Conservation (phyloP, 2,888 invertebrate species). For the Rhopalosiphum nymphaeae region DNA sequence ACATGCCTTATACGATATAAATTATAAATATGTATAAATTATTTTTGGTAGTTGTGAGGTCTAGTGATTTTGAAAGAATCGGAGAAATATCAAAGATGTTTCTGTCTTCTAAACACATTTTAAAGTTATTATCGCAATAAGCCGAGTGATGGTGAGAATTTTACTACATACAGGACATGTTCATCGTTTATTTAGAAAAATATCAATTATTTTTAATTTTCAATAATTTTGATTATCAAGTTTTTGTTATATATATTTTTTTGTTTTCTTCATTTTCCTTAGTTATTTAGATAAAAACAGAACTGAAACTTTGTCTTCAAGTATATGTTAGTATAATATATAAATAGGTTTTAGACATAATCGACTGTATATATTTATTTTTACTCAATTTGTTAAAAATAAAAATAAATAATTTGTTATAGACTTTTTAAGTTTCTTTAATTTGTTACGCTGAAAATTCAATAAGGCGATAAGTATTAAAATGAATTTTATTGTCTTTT, state of each 20-base stretch:
- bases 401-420: background rate
- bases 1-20: background rate
- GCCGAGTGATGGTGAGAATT: background rate
- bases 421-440: background rate
- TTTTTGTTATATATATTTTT: background rate
- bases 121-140: background rate
- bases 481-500: slow-evolving; percentile 14
- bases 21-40: too few relatives aligned
- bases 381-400: background rate
- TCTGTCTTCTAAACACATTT: background rate
- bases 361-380: background rate
- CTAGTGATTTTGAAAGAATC: background rate
- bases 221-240: background rate
- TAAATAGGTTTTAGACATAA: background rate
- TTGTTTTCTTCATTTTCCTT: background rate
- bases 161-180: background rate
- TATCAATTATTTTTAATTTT: background rate
- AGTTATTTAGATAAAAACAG: background rate
- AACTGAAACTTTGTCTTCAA: background rate
- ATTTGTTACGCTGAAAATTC: slow-evolving; percentile 29
- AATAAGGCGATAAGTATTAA: background rate
- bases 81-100: background rate
- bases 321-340: too few relatives aligned
- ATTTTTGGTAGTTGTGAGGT: background rate
- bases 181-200: background rate